These are phyloP conservation scores for Apodemus sylvaticus DNA, from an alignment of 2,113 vertebrate genomes.

Conservation along the genomic window DNA sequence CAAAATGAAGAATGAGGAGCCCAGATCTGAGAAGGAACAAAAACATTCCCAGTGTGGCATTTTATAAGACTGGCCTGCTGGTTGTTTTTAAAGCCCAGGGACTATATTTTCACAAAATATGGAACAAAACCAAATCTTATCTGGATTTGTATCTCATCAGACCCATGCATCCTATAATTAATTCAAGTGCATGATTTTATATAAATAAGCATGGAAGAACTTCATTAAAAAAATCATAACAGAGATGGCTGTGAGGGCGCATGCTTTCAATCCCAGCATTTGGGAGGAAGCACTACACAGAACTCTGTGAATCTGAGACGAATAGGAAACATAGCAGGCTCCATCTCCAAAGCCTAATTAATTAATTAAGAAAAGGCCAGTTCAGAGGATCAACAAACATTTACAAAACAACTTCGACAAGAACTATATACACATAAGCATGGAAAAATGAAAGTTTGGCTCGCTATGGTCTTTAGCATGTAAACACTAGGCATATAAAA, in stretches of 20 bases:
- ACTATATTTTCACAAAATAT: background rate
- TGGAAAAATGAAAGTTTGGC: background rate
- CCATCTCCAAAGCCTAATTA: background rate
- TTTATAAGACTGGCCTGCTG: background rate
- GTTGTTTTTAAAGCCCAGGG: background rate
- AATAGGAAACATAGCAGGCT: background rate
- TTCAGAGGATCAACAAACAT: background rate
- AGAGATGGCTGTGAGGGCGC: background rate
- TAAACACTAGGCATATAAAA: background rate
- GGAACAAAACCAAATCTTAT: background rate
- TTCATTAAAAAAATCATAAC: background rate
- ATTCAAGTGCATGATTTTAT: background rate
- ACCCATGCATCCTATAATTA: background rate
- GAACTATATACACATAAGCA: background rate
- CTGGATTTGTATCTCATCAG: background rate
- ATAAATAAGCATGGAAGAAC: background rate
- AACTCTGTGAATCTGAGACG: background rate
- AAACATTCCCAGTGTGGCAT: background rate
- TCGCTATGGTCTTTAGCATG: background rate
- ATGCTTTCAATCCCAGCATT: background rate
- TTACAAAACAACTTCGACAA: background rate
- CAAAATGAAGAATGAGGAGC: background rate
- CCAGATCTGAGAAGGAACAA: background rate
- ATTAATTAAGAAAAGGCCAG: background rate
- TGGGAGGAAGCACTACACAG: background rate